A percentile compares a stretch with the other conserved stretches of the same genome.
Conservation (phyloP, 2,888 invertebrate species). For the Drosophila hawaiiensis region DNA sequence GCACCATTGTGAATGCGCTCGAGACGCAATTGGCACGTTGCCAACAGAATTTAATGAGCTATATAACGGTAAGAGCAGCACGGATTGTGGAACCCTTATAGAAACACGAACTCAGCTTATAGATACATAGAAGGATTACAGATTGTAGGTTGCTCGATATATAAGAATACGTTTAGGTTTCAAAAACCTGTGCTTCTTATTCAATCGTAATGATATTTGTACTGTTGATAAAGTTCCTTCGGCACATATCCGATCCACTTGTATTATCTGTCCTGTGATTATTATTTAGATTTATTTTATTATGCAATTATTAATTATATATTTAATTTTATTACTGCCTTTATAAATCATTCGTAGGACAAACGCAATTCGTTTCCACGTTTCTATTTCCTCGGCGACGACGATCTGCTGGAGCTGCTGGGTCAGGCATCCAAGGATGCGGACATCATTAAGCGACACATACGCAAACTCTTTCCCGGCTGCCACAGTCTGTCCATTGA, state of each 20-base stretch:
- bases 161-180: too few relatives aligned
- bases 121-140: background rate
- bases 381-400: conserved; percentile 98
- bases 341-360: conserved; percentile 87
- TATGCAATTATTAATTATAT: background rate
- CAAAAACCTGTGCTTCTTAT: too few relatives aligned
- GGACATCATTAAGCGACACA: conserved; percentile 95
- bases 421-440: conserved; percentile 95
- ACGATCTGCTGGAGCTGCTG: conserved; percentile 97
- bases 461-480: conserved; percentile 98
- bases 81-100: background rate
- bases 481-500: conserved; percentile 91
- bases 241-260: background rate
- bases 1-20: conserved; percentile 91
- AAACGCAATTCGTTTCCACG: conserved; percentile 97
- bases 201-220: background rate
- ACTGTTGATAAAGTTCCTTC: background rate
- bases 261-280: background rate
- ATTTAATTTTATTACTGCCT: background rate
- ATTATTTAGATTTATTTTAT: background rate
- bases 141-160: too few relatives aligned
- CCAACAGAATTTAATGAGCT: conserved; percentile 97
- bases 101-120: background rate
- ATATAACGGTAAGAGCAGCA: conserved; percentile 90
- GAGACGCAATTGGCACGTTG: conserved; percentile 95